Evolutionary conservation across 64 coral and sea anemone genomes (phyloP), one percentile per base, ranked within the genome.

Genomic region (Trachythela sp.): DNA sequence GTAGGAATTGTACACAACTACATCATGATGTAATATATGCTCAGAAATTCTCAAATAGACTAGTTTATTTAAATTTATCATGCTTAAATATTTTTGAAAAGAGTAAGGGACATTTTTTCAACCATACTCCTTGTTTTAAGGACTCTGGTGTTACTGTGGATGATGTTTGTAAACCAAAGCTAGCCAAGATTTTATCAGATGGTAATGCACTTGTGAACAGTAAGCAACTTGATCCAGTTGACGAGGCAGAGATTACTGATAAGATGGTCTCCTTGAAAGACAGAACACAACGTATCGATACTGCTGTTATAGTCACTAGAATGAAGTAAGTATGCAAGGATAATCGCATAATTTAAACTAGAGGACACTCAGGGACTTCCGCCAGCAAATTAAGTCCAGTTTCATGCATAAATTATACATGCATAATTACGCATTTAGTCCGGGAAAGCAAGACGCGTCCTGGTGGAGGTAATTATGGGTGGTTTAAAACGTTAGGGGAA

Each of bases 201-300:
- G 75, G 75, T 4, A 10, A 80, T 37, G 75, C 75, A 38, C 75
- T 80, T 80, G 15, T 80, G 6, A 35, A 80, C 26, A 80, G 34
- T 37, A 80, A 80, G 35, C 31, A 80, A 39, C 75, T 80, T 15
- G 15, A 39, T 4, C 13, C 75, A 36, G 75, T 0, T 18, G 4
- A 80, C 15, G 31, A 80, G 9, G 26, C 31, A 2, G 13, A 37
- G 8, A 22, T 80, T 37, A 80, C 2, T 15, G 75, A 80, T 10
- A 80, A 80, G 75, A 80, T 80, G 75, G 13, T 30, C 2, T 80
- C 75, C 10, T 80, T 80, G 30, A 80, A 80, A 39, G 33, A 80
- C 8, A 80, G 75, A 38, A 80, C 75, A 10, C 37, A 35, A 2
- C 33, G 37, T 30, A 35, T 80, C 20, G 75, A 80, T 39, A 17